Evolutionary conservation across 2,113 vertebrate genomes (phyloP), one percentile per base, ranked within the genome.

Genomic region (Rhegmatorhina hoffmannsi): DNA sequence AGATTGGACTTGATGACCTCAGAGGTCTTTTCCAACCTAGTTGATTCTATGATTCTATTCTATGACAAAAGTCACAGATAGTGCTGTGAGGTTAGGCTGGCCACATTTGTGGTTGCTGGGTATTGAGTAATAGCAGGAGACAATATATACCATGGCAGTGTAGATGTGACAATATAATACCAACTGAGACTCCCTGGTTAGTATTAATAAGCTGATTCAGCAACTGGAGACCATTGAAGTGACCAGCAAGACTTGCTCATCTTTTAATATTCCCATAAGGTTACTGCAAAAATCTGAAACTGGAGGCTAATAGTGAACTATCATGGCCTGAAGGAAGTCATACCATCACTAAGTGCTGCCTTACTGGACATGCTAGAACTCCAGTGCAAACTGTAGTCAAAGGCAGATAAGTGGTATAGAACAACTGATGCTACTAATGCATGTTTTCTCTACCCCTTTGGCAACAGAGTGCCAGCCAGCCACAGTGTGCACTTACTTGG

Each of bases 351-450:
- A 20, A 34, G 9, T 36, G 26, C 31, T 60, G 14, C 52, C 34
- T 6, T 59, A 58, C 8, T 17, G 23, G 16, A 52, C 36, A 12
- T 29, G 46, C 8, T 53, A 53, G 38, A 44, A 26, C 58, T 53
- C 26, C 31, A 73, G 13, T 53, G 36, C 17, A 55, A 55, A 64
- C 47, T 74, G 40, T 26, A 33, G n/a, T 38, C n/a, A 55, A 55
- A 38, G 28, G 4, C 31, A 76, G 19, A 10, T 19, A 49, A 50
- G 25, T 43, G 18, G 8, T 24, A 24, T 29, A 12, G 23, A 31
- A 40, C 19, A 50, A 34, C 1, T 19, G 16, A 20, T 43, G 66
- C 10, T 13, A 10, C 31, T 49, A 67, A 75, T 0, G 1, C 5
- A 10, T 43, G 55, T 64, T 69, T 64, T 21, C 23, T 74, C 2